phyloP scores from a whole-genome alignment of 2,888 invertebrate species.

The Andrena hattorfiana region DNA sequence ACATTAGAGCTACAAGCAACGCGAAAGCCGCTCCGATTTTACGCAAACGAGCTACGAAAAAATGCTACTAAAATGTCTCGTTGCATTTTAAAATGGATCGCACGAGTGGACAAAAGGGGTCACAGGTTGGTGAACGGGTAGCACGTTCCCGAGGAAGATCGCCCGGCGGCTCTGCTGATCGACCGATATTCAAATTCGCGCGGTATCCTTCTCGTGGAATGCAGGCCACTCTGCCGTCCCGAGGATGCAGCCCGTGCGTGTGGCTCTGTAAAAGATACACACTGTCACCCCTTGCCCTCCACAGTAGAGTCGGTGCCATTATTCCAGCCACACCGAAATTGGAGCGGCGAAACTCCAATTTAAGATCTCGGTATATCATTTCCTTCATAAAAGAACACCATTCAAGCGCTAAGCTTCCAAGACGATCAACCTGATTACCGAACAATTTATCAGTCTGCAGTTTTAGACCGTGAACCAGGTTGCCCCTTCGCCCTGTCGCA shows the following conservation, averaged over 20 bases:
- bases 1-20: neutral
- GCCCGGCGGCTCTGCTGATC: slow-evolving; percentile 65
- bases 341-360: slow-evolving; percentile 56
- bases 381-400: slow-evolving; percentile 35
- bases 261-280: slow-evolving; percentile 35
- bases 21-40: neutral
- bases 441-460: slow-evolving; percentile 54
- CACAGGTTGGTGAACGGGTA: slow-evolving; percentile 64
- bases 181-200: slow-evolving; percentile 77
- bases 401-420: slow-evolving; percentile 25
- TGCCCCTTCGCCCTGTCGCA: slow-evolving; percentile 32
- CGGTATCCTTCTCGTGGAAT: slow-evolving; percentile 71
- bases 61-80: slow-evolving; percentile 25
- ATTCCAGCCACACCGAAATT: slow-evolving; percentile 49
- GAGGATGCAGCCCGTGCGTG: slow-evolving; percentile 46
- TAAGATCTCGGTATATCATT: slow-evolving; percentile 55
- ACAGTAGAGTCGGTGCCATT: slow-evolving; percentile 19
- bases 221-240: slow-evolving; percentile 67
- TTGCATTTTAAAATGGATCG: slow-evolving; percentile 45
- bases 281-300: slow-evolving; percentile 34
- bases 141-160: slow-evolving; percentile 61
- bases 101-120: slow-evolving; percentile 57
- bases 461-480: slow-evolving; percentile 29
- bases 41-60: slow-evolving; percentile 29
- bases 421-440: slow-evolving; percentile 62